Conservation (phyloP, 2,888 invertebrate species). For the Stramonita haemastoma region DNA sequence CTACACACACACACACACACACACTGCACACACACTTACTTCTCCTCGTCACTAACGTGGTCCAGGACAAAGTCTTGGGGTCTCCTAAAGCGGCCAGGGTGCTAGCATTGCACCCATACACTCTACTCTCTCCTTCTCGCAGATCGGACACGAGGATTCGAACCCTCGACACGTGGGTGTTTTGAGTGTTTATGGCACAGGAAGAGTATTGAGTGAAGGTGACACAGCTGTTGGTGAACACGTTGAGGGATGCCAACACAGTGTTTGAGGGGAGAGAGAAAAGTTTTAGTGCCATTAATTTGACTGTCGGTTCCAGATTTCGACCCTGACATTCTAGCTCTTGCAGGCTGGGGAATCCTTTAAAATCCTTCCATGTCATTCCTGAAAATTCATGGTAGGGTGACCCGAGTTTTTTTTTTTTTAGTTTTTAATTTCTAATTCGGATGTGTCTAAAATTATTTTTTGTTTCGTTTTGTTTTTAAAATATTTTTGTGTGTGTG, state of each 20-base stretch:
- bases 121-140: conserved; percentile 21
- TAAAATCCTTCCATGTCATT: conserved; percentile 15
- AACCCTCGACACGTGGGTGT: conserved; percentile 1
- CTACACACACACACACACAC: background rate
- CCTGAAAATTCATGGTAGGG: background rate
- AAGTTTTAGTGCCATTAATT: conserved; percentile 12
- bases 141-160: conserved; percentile 26
- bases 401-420: background rate
- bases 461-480: no score
- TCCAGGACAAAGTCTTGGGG: background rate
- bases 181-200: background rate
- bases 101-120: conserved; percentile 34
- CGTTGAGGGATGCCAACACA: conserved; percentile 9
- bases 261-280: background rate
- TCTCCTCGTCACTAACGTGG: background rate
- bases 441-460: no score
- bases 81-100: conserved; percentile 9
- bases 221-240: conserved; percentile 27
- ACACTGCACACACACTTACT: background rate
- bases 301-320: conserved; percentile 14
- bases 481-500: no score
- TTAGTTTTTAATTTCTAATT: background rate
- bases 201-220: conserved; percentile 29
- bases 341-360: conserved; percentile 32
- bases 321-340: conserved; percentile 36